A percentile compares a stretch with the other conserved stretches of the same genome.
Evolutionary conservation across 2,113 vertebrate species (phyloP).

Genomic region (Thamnophis sirtalis): DNA sequence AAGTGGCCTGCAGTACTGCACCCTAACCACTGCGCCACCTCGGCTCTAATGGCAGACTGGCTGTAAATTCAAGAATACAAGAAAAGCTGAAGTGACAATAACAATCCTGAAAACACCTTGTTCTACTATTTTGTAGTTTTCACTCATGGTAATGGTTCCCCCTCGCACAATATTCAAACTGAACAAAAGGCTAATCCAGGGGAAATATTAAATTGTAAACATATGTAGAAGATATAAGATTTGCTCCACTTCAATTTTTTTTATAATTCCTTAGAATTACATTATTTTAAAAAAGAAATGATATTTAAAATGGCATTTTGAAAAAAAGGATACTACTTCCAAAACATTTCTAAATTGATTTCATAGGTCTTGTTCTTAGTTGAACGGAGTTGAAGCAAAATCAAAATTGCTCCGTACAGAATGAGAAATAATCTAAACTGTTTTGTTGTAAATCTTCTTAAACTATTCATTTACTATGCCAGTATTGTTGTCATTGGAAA

Average conservation of each 20-base stretch:
- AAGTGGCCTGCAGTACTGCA: too few relatives aligned
- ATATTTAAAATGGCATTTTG: background rate
- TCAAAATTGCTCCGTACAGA: background rate
- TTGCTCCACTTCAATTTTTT: background rate
- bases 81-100: background rate
- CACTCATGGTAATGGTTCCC: background rate
- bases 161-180: background rate
- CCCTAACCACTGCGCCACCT: too few relatives aligned
- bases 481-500: background rate
- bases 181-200: background rate
- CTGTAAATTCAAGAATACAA: background rate
- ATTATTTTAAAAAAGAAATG: background rate
- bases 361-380: background rate
- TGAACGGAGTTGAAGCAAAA: conserved; percentile 20
- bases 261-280: background rate
- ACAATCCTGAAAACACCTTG: background rate
- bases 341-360: conserved; percentile 11
- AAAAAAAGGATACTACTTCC: background rate
- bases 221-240: conserved; percentile 22
- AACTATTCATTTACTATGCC: background rate
- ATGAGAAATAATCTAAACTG: background rate
- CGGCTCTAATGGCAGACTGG: background rate
- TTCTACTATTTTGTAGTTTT: background rate
- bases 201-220: background rate
- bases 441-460: background rate